Evolutionary conservation across 1,140 invertebrate genomes (phyloP).

Genomic region (Macrotrachela quadricornifera): DNA sequence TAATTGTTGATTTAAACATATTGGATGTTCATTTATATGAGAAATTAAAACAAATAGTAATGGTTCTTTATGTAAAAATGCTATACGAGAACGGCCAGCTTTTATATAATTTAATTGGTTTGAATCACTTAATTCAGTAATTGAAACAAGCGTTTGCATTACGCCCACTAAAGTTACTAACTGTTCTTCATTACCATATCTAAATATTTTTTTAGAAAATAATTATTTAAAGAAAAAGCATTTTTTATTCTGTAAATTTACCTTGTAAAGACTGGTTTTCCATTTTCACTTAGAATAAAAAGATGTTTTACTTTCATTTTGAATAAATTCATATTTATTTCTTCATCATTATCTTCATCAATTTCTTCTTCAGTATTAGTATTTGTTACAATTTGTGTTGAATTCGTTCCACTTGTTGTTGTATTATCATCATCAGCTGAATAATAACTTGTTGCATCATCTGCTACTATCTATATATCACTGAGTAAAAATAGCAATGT

Average conservation of each 20-base stretch:
- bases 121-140: conserved; percentile 35
- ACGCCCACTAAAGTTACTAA: conserved; percentile 76
- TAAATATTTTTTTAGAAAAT: too few species aligned
- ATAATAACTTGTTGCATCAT: too few species aligned
- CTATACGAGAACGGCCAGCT: conserved; percentile 60
- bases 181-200: conserved; percentile 75
- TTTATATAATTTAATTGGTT: conserved; percentile 30
- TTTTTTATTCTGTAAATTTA: too few species aligned
- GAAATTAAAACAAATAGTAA: conserved; percentile 70
- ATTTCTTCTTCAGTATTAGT: too few species aligned
- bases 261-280: conserved; percentile 82
- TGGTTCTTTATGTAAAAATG: conserved; percentile 63
- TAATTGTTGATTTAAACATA: conserved; percentile 59
- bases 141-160: conserved; percentile 77
- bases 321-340: too few species aligned
- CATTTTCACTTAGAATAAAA: conserved; percentile 74
- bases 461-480: too few species aligned
- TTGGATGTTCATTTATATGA: conserved; percentile 51
- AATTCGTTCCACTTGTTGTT: too few species aligned
- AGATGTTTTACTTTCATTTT: conserved; percentile 45
- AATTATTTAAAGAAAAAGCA: too few species aligned
- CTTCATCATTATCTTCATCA: too few species aligned
- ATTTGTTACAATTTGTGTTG: too few species aligned
- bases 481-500: too few species aligned
- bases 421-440: too few species aligned